Conservation (phyloP, 2,113 vertebrate species). For the Eclectus roratus region DNA sequence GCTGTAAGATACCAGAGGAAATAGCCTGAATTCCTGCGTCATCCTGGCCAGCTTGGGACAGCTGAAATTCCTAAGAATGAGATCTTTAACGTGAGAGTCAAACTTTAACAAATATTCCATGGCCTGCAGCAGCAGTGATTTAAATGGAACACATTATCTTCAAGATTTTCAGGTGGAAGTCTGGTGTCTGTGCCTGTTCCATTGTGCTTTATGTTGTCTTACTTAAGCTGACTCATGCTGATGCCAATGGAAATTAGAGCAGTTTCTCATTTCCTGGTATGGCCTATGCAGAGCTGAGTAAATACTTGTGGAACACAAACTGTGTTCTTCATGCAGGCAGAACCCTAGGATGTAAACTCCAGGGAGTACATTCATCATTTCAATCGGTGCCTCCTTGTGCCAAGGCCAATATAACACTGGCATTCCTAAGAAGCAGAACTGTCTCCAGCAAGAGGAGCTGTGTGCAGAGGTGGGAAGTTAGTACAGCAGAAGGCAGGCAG, state of each 20-base stretch:
- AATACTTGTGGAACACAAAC: background rate
- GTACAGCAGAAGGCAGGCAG: background rate
- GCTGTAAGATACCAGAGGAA: background rate
- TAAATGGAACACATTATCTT: background rate
- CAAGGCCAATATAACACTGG: background rate
- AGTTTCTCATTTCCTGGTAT: background rate
- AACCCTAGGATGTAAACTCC: background rate
- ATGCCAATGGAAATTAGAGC: background rate
- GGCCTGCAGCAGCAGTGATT: background rate
- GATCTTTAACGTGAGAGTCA: background rate
- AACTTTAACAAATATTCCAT: background rate
- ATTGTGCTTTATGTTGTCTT: background rate
- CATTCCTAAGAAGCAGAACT: background rate
- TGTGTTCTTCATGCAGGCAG: background rate
- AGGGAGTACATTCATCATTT: background rate
- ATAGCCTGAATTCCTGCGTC: background rate
- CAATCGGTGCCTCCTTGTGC: background rate
- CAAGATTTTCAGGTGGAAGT: background rate
- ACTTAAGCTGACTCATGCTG: background rate
- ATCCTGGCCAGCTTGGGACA: background rate
- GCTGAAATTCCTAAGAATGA: background rate
- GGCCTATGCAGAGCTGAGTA: background rate
- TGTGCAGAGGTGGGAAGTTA: background rate
- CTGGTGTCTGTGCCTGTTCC: background rate
- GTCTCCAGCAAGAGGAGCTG: background rate